phyloP scores from a whole-genome alignment of 1,140 invertebrate species.

The Archegozetes longisetosus region DNA sequence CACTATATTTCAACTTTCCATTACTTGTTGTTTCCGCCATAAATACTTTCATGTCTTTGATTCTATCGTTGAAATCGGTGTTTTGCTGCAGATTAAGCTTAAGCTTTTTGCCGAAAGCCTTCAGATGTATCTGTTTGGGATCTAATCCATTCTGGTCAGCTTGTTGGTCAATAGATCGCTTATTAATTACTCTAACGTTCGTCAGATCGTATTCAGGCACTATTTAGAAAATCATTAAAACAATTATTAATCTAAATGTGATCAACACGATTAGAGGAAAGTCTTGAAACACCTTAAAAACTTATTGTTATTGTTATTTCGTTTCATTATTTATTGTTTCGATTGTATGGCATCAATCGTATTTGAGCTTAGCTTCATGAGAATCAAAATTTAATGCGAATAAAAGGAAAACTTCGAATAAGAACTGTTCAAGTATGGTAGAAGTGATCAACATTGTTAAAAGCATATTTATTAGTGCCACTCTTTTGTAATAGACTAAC shows the following conservation, averaged over 20 bases:
- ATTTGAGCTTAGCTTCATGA: background rate
- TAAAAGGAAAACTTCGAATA: too few species aligned
- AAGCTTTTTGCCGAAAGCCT: conserved; percentile 22
- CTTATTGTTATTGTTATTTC: too few species aligned
- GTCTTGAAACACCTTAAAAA: too few species aligned
- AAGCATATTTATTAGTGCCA: too few species aligned
- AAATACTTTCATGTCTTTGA: conserved; percentile 47
- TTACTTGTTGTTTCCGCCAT: conserved; percentile 46
- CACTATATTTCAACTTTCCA: conserved; percentile 67
- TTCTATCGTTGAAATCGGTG: conserved; percentile 21
- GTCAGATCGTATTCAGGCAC: conserved; percentile 50
- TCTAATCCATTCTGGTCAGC: background rate
- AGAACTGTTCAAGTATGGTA: too few species aligned
- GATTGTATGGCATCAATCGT: too few species aligned
- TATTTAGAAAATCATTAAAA: conserved; percentile 27
- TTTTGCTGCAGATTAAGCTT: conserved; percentile 54
- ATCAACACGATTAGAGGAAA: too few species aligned
- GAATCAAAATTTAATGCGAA: conserved; percentile 2
- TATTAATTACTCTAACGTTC: conserved; percentile 27
- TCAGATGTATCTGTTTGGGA: conserved; percentile 20
- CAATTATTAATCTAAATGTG: background rate
- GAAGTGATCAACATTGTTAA: too few species aligned
- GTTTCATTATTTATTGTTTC: too few species aligned
- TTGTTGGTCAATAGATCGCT: conserved; percentile 10
- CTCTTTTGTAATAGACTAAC: too few species aligned